Conservation (phyloP, 2,113 vertebrate species). For the Aegotheles bennettii region DNA sequence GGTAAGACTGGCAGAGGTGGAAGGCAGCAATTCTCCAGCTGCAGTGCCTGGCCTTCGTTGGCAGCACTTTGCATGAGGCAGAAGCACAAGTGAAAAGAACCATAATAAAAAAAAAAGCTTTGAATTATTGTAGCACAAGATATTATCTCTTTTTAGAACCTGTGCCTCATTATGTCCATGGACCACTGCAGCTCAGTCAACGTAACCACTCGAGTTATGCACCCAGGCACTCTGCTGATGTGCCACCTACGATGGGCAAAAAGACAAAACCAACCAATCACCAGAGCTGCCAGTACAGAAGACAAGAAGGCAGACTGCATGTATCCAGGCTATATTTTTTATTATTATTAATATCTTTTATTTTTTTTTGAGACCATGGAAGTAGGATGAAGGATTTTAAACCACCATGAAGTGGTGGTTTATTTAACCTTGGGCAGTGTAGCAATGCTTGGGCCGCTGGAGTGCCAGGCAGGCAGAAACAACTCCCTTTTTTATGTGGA, state of each 20-base stretch:
- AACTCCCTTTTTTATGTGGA: background rate
- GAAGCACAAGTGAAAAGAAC: background rate
- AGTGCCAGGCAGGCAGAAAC: background rate
- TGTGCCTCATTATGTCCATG: background rate
- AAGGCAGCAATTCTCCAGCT: background rate
- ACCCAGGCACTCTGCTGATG: background rate
- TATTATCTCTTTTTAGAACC: background rate
- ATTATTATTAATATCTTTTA: background rate
- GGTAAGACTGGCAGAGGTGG: background rate
- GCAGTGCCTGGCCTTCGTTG: rapidly evolving
- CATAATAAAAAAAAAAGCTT: background rate
- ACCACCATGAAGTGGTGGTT: rapidly evolving
- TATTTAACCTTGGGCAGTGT: background rate
- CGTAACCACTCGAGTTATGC: background rate
- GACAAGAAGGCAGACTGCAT: background rate
- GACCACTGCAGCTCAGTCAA: background rate
- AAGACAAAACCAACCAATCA: background rate
- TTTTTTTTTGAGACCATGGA: background rate
- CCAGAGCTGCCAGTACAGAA: background rate
- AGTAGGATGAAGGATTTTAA: background rate
- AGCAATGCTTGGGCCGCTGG: background rate
- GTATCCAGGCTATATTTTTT: background rate
- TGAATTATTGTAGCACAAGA: background rate
- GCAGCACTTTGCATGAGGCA: background rate
- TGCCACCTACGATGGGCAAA: background rate